These are phyloP conservation scores for Argyresthia albistria DNA, from an alignment of 2,888 invertebrate genomes.

Conservation along the genomic window DNA sequence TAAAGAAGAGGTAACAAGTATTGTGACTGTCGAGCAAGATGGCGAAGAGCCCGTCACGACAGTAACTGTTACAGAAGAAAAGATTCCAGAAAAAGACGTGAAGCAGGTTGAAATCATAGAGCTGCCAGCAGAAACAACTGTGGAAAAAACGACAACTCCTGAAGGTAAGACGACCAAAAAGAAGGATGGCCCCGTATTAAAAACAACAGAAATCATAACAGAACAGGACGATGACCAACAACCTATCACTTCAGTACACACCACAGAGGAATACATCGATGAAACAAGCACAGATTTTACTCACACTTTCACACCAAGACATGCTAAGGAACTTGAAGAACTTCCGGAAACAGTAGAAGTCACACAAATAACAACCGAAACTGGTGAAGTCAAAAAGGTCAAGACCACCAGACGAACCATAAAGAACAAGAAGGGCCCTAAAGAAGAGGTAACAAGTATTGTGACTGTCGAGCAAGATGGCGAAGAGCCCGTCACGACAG, in stretches of 20 bases:
- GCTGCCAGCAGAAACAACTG: slow-evolving; percentile 16
- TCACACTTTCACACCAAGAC: slow-evolving; percentile 11
- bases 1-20: slow-evolving; percentile 19
- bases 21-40: slow-evolving; percentile 20
- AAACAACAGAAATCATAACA: slow-evolving; percentile 35
- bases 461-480: slow-evolving; percentile 49
- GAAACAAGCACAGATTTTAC: slow-evolving; percentile 18
- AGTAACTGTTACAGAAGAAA: slow-evolving; percentile 14
- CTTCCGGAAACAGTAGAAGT: slow-evolving; percentile 35
- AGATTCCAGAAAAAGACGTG: slow-evolving; percentile 12
- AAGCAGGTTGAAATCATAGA: slow-evolving; percentile 19
- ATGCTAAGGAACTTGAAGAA: slow-evolving; percentile 27
- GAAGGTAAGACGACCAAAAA: no score
- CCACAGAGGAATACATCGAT: slow-evolving; percentile 32
- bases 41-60: slow-evolving; percentile 11
- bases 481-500: slow-evolving; percentile 32
- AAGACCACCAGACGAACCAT: slow-evolving; percentile 50
- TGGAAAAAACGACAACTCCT: slow-evolving; percentile 15
- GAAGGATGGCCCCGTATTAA: slow-evolving; percentile 25
- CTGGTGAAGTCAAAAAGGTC: slow-evolving; percentile 33
- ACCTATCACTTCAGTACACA: slow-evolving; percentile 42
- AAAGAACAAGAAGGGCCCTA: slow-evolving; percentile 47
- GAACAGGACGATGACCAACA: slow-evolving; percentile 52
- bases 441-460: slow-evolving; percentile 57
- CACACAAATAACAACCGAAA: slow-evolving; percentile 40